Base-by-base conservation (phyloP, 2,113 vertebrate genomes). In the Aviceda subcristata region DNA sequence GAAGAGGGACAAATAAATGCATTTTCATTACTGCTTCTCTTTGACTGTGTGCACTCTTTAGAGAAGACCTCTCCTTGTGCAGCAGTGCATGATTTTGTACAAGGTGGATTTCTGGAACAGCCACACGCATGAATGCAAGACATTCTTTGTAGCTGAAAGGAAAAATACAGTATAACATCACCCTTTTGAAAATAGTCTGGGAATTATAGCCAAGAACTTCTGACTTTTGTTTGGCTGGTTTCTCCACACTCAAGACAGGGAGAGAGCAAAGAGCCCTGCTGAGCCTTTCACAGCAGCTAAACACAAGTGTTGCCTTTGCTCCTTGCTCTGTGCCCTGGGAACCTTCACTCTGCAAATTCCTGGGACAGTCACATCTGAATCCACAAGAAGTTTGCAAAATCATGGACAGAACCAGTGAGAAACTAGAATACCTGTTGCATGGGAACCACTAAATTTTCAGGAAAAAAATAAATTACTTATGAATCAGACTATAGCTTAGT, bases 141-240 rank as follows among this genome's bases (percentile, higher is more conserved):
- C 36, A 53, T 86, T 84, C 79, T 93, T 91, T 86, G 45, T 78
- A 96, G 92, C 94, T 95, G 77, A 95, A 94, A 97, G 48, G 68
- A 85, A 96, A 97, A 96, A 64, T 57, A 73, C 36, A 39, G 81
- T 73, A 90, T 92, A 97, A 89, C 86, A 91, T 92, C 86, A 91
- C 15, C 48, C 73, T 92, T 78, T 95, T 95, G 86, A 94, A 96
- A 95, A 84, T 24, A 92, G 51, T 81, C 80, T 85, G 34, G 36
- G 76, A 94, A 87, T 64, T 92, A 60, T 48, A 95, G 94, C 86
- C 92, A 96, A 92, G 80, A 85, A 87, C 80, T 93, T 92, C 60
- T 95, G 88, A 87, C 92, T 95, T 94, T 95, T 91, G 57, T 66
- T 95, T 96, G 94, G 68, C 88, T 92, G 66, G 34, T 84, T 92